These are phyloP conservation scores for Erynnis tages DNA, from an alignment of 2,888 invertebrate genomes.

Conservation along the genomic window DNA sequence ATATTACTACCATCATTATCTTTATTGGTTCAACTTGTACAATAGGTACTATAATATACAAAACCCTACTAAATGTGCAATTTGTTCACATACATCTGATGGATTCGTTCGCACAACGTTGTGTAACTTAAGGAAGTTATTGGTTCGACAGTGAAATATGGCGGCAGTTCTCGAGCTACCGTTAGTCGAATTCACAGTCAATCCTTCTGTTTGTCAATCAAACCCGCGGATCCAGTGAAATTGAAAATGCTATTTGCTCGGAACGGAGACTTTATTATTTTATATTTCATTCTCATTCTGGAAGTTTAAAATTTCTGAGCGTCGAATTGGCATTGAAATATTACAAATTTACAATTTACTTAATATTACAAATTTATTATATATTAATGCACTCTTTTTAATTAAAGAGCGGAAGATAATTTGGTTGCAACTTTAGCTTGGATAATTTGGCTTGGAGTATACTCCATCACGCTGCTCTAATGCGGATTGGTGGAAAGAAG, in stretches of 20 bases:
- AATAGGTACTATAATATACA: too few species aligned
- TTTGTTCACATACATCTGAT: constrained; percentile 6
- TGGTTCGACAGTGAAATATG: constrained; percentile 70
- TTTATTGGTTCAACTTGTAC: too few species aligned
- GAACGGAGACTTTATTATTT: constrained; percentile 12
- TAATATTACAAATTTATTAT: too few species aligned
- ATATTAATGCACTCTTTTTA: too few species aligned
- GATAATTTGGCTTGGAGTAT: too few species aligned
- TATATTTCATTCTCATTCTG: not conserved
- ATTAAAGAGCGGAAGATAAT: too few species aligned
- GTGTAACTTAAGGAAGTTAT: constrained; percentile 54
- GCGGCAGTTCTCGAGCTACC: constrained; percentile 67
- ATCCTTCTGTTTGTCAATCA: constrained; percentile 69
- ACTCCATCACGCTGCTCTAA: too few species aligned
- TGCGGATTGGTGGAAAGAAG: too few species aligned
- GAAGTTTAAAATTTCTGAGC: not conserved
- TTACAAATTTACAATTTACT: too few species aligned
- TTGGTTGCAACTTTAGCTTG: too few species aligned
- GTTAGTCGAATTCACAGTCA: constrained; percentile 48
- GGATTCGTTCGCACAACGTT: constrained; percentile 7
- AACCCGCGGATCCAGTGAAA: constrained; percentile 53
- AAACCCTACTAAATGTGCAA: not conserved
- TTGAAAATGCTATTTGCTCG: constrained; percentile 61
- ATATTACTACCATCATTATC: too few species aligned
- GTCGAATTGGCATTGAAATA: too few species aligned